A percentile compares a stretch with the other conserved stretches of the same genome.
These are phyloP conservation scores for Aporophyla lueneburgensis DNA, from an alignment of 2,888 invertebrate genomes.

Conservation along the genomic window DNA sequence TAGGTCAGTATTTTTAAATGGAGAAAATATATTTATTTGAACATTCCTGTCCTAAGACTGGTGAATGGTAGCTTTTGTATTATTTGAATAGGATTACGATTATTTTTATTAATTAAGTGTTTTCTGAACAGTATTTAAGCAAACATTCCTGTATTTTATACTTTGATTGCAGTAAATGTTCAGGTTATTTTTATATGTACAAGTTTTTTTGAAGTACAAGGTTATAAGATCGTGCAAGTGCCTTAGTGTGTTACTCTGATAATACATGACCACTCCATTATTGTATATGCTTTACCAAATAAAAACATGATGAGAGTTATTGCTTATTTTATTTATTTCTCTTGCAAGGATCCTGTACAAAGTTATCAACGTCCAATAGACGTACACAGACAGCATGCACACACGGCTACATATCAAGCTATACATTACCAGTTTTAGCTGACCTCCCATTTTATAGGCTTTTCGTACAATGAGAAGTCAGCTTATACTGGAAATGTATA, in stretches of 20 bases:
- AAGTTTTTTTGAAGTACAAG: conserved; percentile 76
- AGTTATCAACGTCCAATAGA: background rate
- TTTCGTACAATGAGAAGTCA: no score
- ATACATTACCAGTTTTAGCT: no score
- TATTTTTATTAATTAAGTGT: conserved; percentile 58
- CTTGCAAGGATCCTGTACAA: background rate
- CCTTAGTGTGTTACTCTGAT: conserved; percentile 75
- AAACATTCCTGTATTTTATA: conserved; percentile 69
- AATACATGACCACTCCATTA: conserved; percentile 71
- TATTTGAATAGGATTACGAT: conserved; percentile 58
- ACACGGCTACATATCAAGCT: no score
- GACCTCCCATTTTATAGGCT: no score
- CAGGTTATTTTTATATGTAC: conserved; percentile 64
- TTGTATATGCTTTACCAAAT: conserved; percentile 80
- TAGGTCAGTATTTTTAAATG: conserved; percentile 66
- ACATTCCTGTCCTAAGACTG: conserved; percentile 80
- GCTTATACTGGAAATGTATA: no score
- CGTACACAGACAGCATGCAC: background rate
- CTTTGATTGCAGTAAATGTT: conserved; percentile 49
- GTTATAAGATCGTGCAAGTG: conserved; percentile 74
- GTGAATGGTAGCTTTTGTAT: conserved; percentile 67
- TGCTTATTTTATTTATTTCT: conserved; percentile 45
- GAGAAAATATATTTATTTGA: conserved; percentile 71
- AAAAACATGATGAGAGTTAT: conserved; percentile 71
- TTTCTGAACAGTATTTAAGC: conserved; percentile 68